Conservation (phyloP, 1,140 invertebrate species). For the Drosophila sproati region DNA sequence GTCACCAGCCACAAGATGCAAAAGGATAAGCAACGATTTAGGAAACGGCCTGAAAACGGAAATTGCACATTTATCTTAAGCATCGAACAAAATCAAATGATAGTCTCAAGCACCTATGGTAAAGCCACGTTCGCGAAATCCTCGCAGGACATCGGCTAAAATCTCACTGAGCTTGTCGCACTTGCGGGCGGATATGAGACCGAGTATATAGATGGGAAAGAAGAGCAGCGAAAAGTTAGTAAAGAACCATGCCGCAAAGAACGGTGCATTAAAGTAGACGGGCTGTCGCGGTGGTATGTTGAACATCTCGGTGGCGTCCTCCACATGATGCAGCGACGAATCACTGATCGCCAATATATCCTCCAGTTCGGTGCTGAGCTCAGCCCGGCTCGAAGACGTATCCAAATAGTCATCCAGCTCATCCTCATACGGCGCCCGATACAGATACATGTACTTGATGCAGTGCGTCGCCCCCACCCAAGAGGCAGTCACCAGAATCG, state of each 20-base stretch:
- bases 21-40: conserved; percentile 93
- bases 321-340: conserved; percentile 84
- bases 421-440: conserved; percentile 84
- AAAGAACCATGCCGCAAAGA: conserved; percentile 97
- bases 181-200: conserved; percentile 88
- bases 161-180: conserved; percentile 91
- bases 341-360: conserved; percentile 85
- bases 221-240: conserved; percentile 96
- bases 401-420: conserved; percentile 84
- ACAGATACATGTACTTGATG: conserved; percentile 93
- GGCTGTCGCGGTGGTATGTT: conserved; percentile 77
- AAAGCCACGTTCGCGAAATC: conserved; percentile 94
- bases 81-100: background rate
- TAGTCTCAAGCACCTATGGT: conserved; percentile 88
- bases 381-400: conserved; percentile 84
- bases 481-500: conserved; percentile 92
- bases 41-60: conserved; percentile 88
- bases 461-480: conserved; percentile 95
- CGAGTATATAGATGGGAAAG: conserved; percentile 94
- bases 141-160: conserved; percentile 90
- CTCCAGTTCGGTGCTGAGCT: conserved; percentile 78
- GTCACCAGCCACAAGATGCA: conserved; percentile 96
- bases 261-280: conserved; percentile 90
- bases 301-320: conserved; percentile 83
- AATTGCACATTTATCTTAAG: background rate